Base-by-base conservation (phyloP, 2,797 vertebrate genomes). In the Microchirus variegatus region DNA sequence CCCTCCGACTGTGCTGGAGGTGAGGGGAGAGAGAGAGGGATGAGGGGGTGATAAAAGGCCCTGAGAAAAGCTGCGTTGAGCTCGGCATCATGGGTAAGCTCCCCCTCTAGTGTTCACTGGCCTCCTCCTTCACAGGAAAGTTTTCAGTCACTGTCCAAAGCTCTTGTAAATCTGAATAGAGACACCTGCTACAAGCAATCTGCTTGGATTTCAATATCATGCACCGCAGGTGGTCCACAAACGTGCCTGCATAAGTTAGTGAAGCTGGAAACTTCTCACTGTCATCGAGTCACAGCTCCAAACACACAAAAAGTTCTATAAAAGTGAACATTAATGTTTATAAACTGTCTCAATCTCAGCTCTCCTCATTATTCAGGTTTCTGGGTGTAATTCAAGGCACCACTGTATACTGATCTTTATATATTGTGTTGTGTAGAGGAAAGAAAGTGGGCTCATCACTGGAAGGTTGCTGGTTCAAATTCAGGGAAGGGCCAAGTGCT, bases 71-170 rank as follows among this genome's bases (percentile, higher is more conserved):
- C 90, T 22, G 91, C 81, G 81, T 84, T 85, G 60, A 70, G 83
- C 89, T 42, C 87, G 92, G 81, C 91, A 87, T 89, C 93, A 93
- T 82, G 95, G 95, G 72, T 96, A 96, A 99, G 95, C 94, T 95
- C 95, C 95, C 96, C 97, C 96, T 96, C 96, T 98, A 99, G 97
- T 95, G 96, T 98, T 96, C 95, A 91, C 73, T 91, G 88, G 84
- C 88, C 91, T 92, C 63, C 73, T 65, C 48, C 44, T 66, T 42
- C 53, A 71, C 48, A 69, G 46, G 59, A 44, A 63, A 59, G 44
- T 68, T 64, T 69, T 63, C n/a, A 46, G 53, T 49, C 59, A 71
- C n/a, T 49, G 35, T 48, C 53, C 6, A 15, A 51, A 57, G 40
- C 0, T 37, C 46, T 5, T 56, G n/a, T 22, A 2, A 41, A 59